Percentiles rank a stretch among this genome's conserved stretches.
Conservation (phyloP, 2,113 vertebrate species). For the Dromiciops gliroides region DNA sequence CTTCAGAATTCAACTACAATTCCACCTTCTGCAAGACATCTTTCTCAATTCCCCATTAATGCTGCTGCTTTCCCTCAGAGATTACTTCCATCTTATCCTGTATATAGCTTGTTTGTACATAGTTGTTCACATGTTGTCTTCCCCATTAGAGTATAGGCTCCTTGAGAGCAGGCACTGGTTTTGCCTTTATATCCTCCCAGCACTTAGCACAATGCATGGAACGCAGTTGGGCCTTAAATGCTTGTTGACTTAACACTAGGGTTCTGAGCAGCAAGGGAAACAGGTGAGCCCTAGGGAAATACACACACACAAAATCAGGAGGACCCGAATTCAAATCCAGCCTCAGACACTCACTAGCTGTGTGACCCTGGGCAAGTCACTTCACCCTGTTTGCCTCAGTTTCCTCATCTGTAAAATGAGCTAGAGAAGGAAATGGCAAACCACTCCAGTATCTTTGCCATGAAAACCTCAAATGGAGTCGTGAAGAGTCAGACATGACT, state of each 20-base stretch:
- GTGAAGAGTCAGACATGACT: neutral
- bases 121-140: neutral
- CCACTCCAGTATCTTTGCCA: neutral
- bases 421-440: neutral
- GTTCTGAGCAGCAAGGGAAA: no score
- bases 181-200: no score
- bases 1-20: neutral
- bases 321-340: neutral
- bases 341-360: neutral
- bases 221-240: no score
- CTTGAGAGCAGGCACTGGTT: neutral
- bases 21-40: neutral
- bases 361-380: neutral
- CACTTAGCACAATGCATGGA: no score
- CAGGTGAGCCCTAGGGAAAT: no score
- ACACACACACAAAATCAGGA: neutral
- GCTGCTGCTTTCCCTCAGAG: neutral
- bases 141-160: neutral
- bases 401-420: neutral
- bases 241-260: no score
- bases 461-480: neutral
- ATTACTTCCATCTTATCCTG: neutral
- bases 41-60: neutral
- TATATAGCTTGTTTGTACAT: neutral
- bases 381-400: neutral